Evolutionary conservation across 1,140 invertebrate species (phyloP), one percentile per base, ranked within the genome.

Genomic region (Tyrophagus putrescentiae): DNA sequence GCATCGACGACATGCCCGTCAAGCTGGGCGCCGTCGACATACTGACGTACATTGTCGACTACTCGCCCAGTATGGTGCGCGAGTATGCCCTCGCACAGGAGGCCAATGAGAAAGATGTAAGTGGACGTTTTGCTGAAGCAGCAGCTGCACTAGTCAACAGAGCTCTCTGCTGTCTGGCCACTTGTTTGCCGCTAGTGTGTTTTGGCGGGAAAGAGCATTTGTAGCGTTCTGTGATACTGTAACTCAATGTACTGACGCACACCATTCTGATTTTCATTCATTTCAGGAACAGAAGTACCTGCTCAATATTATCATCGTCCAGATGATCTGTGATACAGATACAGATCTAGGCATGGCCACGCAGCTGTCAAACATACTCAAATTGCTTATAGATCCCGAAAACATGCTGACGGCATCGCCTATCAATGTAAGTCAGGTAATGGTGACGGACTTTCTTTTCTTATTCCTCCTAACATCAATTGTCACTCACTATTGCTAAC

Each of bases 21-120:
- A 96, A 96, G 77, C 83, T 85, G 68, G 90, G 92, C 60, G 89
- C 91, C 67, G 92, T 98, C 70, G 96, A 99, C 72, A 94, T 99
- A 70, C 80, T 99, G 53, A 93, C 90, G 36, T 94, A 92, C 70
- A 91, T 99, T 72, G 92, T 98, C 53, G 95, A 99, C 72, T 96
- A 90, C 76, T 96, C 89, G 69, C 92, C 95, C 60, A 91, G 91
- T 66, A 87, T 97, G 68, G 88, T 99, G 32, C 78, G 95, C 63
- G 95, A 98, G 70, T 97, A 95, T 73, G 93, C 92, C 52, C 73
- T 96, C 57, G 85, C 92, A 68, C 90, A 96, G 74, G 80, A 83
- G 62, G 85, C 82, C 67, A 88, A 83, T 66, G 83, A 81, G 53
- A 68, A 73, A 57, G 87, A 93, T 76, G 85, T 87, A 76, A 84